phyloP scores from a whole-genome alignment of 35 echinoderm and acorn worm species.

The Stichopus chloronotus region DNA sequence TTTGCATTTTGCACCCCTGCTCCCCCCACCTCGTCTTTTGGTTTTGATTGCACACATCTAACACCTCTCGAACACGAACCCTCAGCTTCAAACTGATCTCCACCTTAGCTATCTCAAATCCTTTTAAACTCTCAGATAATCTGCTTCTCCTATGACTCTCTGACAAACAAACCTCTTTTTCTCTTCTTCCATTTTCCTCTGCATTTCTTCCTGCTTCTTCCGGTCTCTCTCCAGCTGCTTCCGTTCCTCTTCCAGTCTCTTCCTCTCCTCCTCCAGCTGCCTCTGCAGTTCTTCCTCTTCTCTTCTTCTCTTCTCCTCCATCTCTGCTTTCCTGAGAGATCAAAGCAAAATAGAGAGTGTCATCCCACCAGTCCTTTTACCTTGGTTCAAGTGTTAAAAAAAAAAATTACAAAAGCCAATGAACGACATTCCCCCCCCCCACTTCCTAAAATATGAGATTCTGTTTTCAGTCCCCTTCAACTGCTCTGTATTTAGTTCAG shows the following conservation, averaged over 20 bases:
- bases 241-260: constrained; percentile 67
- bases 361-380: too few species aligned
- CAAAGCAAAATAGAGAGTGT: not conserved
- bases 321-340: constrained; percentile 77
- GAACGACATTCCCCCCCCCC: too few species aligned
- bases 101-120: too few species aligned
- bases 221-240: constrained; percentile 65
- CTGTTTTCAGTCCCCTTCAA: too few species aligned
- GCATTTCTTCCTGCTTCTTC: constrained; percentile 58
- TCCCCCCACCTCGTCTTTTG: constrained; percentile 66
- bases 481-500: too few species aligned
- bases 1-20: constrained; percentile 51
- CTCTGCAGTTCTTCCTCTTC: constrained; percentile 80
- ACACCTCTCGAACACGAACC: constrained; percentile 48
- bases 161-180: constrained; percentile 42
- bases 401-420: too few species aligned
- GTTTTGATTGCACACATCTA: constrained; percentile 24
- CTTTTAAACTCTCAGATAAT: too few species aligned
- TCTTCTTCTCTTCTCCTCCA: constrained; percentile 57
- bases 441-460: too few species aligned
- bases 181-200: constrained; percentile 75
- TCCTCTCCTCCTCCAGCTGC: constrained; percentile 72
- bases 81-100: constrained; percentile 62
- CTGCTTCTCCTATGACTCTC: not conserved
- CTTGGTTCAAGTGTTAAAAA: too few species aligned